Percentiles rank a stretch among this genome's conserved stretches.
Conservation (phyloP, 2,797 vertebrate genomes). For the Heterohyrax brucei region DNA sequence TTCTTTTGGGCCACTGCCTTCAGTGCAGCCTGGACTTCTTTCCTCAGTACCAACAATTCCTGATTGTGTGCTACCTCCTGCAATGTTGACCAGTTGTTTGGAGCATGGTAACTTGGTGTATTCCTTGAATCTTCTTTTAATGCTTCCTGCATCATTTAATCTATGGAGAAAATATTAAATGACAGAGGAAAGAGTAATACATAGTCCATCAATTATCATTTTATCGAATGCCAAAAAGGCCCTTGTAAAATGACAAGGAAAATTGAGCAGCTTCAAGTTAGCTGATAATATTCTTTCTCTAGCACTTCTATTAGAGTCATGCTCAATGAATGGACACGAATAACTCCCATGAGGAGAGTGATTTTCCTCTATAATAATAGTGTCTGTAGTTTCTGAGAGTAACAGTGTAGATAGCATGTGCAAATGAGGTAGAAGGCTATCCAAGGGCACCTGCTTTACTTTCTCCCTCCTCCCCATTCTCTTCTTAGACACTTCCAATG, state of each 20-base stretch:
- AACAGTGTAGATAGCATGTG: neutral
- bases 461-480: neutral
- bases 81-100: too few relatives aligned
- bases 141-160: too few relatives aligned
- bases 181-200: neutral
- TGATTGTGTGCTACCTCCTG: too few relatives aligned
- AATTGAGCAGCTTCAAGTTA: neutral
- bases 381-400: neutral
- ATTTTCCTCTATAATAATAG: neutral
- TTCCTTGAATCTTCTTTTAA: too few relatives aligned
- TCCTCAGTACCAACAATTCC: too few relatives aligned
- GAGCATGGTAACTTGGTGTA: too few relatives aligned
- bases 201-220: neutral
- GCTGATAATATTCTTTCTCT: slow-evolving; percentile 1
- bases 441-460: neutral
- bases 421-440: neutral
- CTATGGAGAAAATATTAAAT: too few relatives aligned
- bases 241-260: slow-evolving; percentile 23
- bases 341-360: neutral
- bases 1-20: too few relatives aligned
- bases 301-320: slow-evolving; percentile 59
- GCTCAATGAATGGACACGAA: slow-evolving; percentile 57
- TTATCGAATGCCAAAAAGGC: neutral
- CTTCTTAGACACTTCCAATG: neutral
- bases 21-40: too few relatives aligned